Evolutionary conservation across 2,888 invertebrate genomes (phyloP).

Genomic region (Cryptocephalus primarius): DNA sequence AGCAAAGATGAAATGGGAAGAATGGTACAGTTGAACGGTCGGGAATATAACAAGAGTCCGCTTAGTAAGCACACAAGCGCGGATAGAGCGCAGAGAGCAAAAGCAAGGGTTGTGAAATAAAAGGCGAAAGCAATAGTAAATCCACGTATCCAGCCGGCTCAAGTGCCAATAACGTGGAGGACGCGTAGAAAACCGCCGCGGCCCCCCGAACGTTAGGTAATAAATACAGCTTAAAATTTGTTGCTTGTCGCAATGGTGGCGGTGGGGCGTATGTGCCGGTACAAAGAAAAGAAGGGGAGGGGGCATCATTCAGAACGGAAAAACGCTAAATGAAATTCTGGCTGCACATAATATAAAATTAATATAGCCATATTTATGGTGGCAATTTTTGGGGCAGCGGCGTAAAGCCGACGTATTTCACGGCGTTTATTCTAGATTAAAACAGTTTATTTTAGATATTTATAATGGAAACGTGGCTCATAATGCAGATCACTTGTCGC

Average conservation of each 20-base stretch:
- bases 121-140: constrained; percentile 1
- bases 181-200: constrained; percentile 2
- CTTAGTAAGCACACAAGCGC: too few relatives aligned
- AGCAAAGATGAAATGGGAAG: too few relatives aligned
- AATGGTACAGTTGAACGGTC: too few relatives aligned
- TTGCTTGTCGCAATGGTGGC: constrained; percentile 6
- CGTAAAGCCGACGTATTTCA: constrained; percentile 32
- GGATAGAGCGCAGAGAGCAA: too few relatives aligned
- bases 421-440: constrained; percentile 40
- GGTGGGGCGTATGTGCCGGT: not conserved
- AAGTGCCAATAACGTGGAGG: constrained; percentile 12
- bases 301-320: constrained; percentile 15
- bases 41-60: too few relatives aligned
- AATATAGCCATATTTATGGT: constrained; percentile 40
- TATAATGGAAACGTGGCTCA: constrained; percentile 37
- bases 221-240: constrained; percentile 14
- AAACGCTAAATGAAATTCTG: constrained; percentile 30
- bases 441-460: constrained; percentile 42
- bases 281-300: not conserved
- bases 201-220: constrained; percentile 6
- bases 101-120: too few relatives aligned
- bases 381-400: constrained; percentile 35
- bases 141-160: constrained; percentile 5
- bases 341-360: constrained; percentile 37
- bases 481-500: constrained; percentile 41